phyloP scores from a whole-genome alignment of 2,113 vertebrate genomes.

The Dasyurus viverrinus region DNA sequence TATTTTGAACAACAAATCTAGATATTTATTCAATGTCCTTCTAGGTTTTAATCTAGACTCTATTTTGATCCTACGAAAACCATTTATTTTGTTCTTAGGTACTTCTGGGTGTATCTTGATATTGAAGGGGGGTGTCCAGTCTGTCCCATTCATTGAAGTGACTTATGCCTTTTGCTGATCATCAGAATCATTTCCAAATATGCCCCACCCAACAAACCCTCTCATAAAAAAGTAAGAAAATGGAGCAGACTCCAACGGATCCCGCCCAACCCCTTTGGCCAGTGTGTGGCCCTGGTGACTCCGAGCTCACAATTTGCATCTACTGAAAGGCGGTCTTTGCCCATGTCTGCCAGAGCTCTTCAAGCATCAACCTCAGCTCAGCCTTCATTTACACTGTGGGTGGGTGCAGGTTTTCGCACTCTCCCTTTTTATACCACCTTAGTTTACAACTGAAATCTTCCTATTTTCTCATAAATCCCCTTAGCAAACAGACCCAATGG shows the following conservation, averaged over 20 bases:
- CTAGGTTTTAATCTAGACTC: not conserved
- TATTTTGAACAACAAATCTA: not conserved
- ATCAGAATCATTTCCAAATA: not conserved
- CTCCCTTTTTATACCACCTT: not conserved
- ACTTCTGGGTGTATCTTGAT: not conserved
- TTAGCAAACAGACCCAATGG: not conserved
- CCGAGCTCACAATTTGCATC: not conserved
- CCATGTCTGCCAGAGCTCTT: not conserved
- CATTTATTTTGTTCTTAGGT: not conserved
- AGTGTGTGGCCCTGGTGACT: not conserved
- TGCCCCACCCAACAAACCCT: not conserved
- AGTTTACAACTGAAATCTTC: not conserved
- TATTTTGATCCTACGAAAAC: not conserved
- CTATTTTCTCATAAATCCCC: not conserved
- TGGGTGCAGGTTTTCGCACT: not conserved
- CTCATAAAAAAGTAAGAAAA: not conserved
- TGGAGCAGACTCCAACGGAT: not conserved
- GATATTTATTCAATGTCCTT: not conserved
- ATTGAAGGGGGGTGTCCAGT: not conserved
- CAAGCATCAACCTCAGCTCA: not conserved
- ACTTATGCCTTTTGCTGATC: not conserved
- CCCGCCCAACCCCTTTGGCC: not conserved
- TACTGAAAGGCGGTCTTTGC: too few species aligned
- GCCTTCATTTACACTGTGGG: not conserved
- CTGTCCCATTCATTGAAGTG: not conserved